phyloP scores from a whole-genome alignment of 2,888 invertebrate genomes.

The Petrophora chlorosata region DNA sequence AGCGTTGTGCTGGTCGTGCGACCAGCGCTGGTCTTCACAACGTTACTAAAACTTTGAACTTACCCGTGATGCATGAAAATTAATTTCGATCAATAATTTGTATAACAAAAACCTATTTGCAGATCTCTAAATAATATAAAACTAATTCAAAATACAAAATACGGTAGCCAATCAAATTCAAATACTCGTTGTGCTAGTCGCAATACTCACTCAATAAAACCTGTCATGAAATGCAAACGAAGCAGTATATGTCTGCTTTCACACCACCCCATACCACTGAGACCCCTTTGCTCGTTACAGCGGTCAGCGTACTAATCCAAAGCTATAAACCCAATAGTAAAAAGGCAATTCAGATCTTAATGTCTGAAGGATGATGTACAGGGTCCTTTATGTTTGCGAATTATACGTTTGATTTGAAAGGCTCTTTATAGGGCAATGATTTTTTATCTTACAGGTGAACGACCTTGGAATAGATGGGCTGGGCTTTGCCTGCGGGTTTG shows the following conservation, averaged over 20 bases:
- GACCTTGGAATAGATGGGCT: no score
- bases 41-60: no score
- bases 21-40: no score
- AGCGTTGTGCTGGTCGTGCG: no score
- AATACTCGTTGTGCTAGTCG: constrained; percentile 13
- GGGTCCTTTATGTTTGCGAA: constrained; percentile 10
- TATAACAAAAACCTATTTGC: no score
- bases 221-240: constrained; percentile 10
- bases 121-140: not conserved
- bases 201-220: constrained; percentile 5
- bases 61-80: no score
- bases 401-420: not conserved
- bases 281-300: constrained; percentile 6
- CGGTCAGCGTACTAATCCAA: constrained; percentile 1
- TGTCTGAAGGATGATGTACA: constrained; percentile 9
- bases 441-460: no score
- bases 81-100: no score
- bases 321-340: constrained; percentile 14
- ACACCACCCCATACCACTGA: constrained; percentile 11
- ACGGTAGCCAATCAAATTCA: not conserved
- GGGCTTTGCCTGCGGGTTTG: no score
- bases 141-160: not conserved
- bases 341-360: constrained; percentile 12
- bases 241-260: constrained; percentile 3
- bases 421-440: constrained; percentile 10